Conservation (phyloP, 2,797 vertebrate species). For the Rhinogobio ventralis region DNA sequence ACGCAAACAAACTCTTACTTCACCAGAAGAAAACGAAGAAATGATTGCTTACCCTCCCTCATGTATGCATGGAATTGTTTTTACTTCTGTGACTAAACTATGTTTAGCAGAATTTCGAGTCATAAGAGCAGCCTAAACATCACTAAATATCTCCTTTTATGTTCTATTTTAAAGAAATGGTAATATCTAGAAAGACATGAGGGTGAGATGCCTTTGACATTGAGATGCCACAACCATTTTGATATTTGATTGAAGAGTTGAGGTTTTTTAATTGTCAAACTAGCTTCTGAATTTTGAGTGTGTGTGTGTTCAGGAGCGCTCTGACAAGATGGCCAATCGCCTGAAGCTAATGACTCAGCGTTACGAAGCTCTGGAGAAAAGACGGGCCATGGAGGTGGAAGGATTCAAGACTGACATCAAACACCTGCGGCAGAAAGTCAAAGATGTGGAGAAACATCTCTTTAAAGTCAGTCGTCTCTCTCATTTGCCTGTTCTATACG, state of each 20-base stretch:
- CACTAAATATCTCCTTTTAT: neutral
- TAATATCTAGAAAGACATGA: neutral
- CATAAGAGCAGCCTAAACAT: neutral
- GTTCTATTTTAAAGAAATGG: neutral
- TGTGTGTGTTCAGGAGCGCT: constrained; percentile 82
- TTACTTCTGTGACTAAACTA: neutral
- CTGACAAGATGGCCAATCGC: constrained; percentile 89
- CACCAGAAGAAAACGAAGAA: neutral
- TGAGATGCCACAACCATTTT: neutral
- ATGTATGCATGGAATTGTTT: neutral
- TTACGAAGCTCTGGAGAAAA: constrained; percentile 91
- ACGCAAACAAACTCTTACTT: constrained; percentile 23
- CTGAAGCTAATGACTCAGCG: constrained; percentile 91
- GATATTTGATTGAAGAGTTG: neutral
- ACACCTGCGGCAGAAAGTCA: constrained; percentile 88
- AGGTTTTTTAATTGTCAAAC: neutral
- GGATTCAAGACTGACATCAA: constrained; percentile 94
- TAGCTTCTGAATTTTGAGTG: neutral
- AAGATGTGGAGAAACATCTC: constrained; percentile 91
- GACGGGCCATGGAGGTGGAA: constrained; percentile 90
- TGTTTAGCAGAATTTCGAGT: neutral
- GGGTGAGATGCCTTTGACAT: neutral
- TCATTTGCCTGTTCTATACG: neutral
- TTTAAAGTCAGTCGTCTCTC: constrained; percentile 81
- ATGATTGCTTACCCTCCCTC: neutral